Percentiles rank a stretch among this genome's conserved stretches.
Conservation (phyloP, 2,888 invertebrate genomes). For the Leptinotarsa juncta region DNA sequence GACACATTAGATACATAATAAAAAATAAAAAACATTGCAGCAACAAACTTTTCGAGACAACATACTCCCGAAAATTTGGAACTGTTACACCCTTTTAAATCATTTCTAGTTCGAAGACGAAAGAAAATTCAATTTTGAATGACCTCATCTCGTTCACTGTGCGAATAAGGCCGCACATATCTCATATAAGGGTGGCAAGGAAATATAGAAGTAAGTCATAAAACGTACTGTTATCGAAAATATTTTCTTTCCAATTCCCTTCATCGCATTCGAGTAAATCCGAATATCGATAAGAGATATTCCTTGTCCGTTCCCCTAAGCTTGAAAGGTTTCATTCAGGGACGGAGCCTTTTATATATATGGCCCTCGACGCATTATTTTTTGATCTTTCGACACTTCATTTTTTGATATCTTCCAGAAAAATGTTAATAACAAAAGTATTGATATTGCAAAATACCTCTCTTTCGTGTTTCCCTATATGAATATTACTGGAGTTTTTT, state of each 20-base stretch:
- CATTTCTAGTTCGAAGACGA: not conserved
- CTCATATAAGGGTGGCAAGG: not conserved
- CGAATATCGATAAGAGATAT: not conserved
- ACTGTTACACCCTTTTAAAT: not conserved
- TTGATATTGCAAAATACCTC: too few species aligned
- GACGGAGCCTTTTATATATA: too few species aligned
- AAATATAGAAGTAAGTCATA: conserved; percentile 1
- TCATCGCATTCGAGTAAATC: conserved; percentile 1
- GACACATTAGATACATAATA: too few species aligned
- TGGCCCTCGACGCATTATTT: too few species aligned
- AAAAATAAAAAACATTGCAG: too few species aligned
- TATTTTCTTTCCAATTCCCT: conserved; percentile 13
- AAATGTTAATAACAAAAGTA: too few species aligned
- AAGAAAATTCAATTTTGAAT: conserved; percentile 3
- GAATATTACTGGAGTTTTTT: too few species aligned
- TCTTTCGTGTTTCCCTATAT: too few species aligned
- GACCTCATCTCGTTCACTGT: not conserved
- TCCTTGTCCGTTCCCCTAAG: not conserved
- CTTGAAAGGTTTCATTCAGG: not conserved
- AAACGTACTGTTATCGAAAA: conserved; percentile 11
- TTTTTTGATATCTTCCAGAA: too few species aligned
- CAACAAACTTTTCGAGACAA: too few species aligned
- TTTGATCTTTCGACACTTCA: too few species aligned
- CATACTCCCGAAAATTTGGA: too few species aligned
- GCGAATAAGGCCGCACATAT: conserved; percentile 1